Conservation (phyloP, 2,113 vertebrate species). For the Notothenia rossii region DNA sequence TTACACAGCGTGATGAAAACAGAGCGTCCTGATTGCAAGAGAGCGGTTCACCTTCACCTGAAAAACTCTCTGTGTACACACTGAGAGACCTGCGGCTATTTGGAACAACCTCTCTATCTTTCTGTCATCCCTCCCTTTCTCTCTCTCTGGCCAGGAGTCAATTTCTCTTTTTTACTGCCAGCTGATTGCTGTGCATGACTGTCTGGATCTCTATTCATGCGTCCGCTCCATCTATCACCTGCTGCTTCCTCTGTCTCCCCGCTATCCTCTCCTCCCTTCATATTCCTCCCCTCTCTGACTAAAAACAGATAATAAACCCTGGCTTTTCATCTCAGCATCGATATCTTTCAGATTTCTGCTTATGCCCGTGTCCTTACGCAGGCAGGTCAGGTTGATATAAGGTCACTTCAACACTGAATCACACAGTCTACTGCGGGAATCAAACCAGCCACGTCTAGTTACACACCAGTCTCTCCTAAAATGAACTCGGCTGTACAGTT, state of each 20-base stretch:
- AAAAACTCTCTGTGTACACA: conserved; percentile 62
- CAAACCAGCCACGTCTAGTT: background rate
- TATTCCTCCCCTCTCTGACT: conserved; percentile 22
- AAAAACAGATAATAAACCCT: conserved; percentile 35
- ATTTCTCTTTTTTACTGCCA: conserved; percentile 75
- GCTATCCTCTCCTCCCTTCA: conserved; percentile 22
- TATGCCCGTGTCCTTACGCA: background rate
- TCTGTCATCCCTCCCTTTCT: conserved; percentile 65
- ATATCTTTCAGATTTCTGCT: conserved; percentile 18
- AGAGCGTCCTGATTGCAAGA: conserved; percentile 38
- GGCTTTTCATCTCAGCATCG: conserved; percentile 20
- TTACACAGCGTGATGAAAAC: conserved; percentile 14
- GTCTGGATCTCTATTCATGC: conserved; percentile 77
- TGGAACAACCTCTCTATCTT: conserved; percentile 76
- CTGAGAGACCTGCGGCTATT: conserved; percentile 76
- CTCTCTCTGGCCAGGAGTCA: conserved; percentile 66
- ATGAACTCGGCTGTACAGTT: background rate
- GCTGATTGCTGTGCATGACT: conserved; percentile 77
- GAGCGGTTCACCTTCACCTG: conserved; percentile 77
- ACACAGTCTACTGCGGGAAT: conserved; percentile 5
- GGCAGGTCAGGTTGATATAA: conserved; percentile 5
- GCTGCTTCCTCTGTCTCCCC: conserved; percentile 68
- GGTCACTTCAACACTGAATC: conserved; percentile 10
- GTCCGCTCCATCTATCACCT: conserved; percentile 77
- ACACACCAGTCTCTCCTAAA: background rate